Evolutionary conservation across 2,888 invertebrate genomes (phyloP), one percentile per base, ranked within the genome.

Genomic region (Melanchra persicariae): DNA sequence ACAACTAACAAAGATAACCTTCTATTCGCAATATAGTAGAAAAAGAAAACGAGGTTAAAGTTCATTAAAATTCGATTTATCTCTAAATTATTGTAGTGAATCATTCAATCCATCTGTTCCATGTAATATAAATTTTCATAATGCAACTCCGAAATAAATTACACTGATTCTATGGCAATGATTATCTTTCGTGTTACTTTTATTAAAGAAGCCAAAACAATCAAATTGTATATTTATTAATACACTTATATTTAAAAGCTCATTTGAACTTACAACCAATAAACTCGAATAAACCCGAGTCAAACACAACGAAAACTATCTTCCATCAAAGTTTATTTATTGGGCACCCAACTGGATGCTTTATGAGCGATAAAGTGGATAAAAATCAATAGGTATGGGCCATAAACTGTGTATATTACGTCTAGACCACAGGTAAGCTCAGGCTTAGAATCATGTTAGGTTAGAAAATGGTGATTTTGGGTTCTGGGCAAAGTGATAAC

Each of bases 311-410:
- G 26, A 58, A 65, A 66, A 58, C 67, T 71, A 65, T 49, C 37
- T 60, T 57, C 58, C 19, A 81, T 77, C 55, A 72, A 70, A 72
- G 49, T 79, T 72, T 72, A 71, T 81, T 73, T 83, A 83, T 81
- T 83, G 52, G 40, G 52, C 60, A 54, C 43, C 63, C 47, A 55
- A 70, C 61, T 70, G 67, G 24, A 77, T 69, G 63, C 40, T 83
- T 83, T 73, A 80, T 58, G 73, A 49, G 59, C 67, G 22, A 68
- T 69, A 77, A 77, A 76, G 55, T 62, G 47, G 62, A 71, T 69
- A 83, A 74, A 80, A 82, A 82, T 74, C 84, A 68, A 81, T 77
- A 68, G 37, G n/a, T 62, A 72, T 61, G 68, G 45, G 40, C 55
- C 17, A 63, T 81, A 78, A 84, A 81, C 60, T 45, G 62, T 68